Evolutionary conservation across 2,113 vertebrate species (phyloP), one percentile per base, ranked within the genome.

Genomic region (Hystrix brachyura): DNA sequence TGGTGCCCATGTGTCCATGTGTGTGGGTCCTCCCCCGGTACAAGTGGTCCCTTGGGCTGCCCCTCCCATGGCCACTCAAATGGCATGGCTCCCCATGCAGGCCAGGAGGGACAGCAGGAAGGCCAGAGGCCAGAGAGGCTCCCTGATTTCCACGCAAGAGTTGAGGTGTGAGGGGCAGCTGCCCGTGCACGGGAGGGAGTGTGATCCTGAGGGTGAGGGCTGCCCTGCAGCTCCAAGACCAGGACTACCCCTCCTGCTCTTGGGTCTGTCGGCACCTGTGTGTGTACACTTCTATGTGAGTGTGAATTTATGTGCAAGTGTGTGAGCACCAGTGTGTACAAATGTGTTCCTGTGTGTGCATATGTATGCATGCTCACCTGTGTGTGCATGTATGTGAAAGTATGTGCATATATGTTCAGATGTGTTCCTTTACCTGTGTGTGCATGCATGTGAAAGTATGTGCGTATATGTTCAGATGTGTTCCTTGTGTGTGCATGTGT

Each of bases 101-200:
- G 29, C 72, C 83, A 87, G 51, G 9, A 48, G 51, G 72, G 72
- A 21, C 29, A 32, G 71, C n/a, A 57, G 71, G 60, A 13, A 74
- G 27, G 91, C 57, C 84, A 60, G 62, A 80, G 64, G 5, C 51
- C 53, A 48, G 23, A 53, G 48, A 79, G 62, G 27, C 90, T 9
- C 62, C 71, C 71, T 67, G 59, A 51, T 93, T 69, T 59, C 92
- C 92, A 71, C 87, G 84, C 92, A 87, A 94, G 74, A 71, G 62
- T 85, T 3, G 46, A 71, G 78, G 85, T 8, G 13, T 17, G 34
- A 79, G 74, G 14, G 32, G 46, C 81, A 21, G 82, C 90, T 46
- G 67, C 55, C 14, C 4, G 1, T 25, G 29, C 82, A 34, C 38
- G 64, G 17, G 74, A 32, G 71, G 46, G 48, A 51, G 74, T 51